Percentiles rank a stretch among this genome's conserved stretches.
These are phyloP conservation scores for Perccottus glenii DNA, from an alignment of 2,113 vertebrate genomes.

Conservation along the genomic window DNA sequence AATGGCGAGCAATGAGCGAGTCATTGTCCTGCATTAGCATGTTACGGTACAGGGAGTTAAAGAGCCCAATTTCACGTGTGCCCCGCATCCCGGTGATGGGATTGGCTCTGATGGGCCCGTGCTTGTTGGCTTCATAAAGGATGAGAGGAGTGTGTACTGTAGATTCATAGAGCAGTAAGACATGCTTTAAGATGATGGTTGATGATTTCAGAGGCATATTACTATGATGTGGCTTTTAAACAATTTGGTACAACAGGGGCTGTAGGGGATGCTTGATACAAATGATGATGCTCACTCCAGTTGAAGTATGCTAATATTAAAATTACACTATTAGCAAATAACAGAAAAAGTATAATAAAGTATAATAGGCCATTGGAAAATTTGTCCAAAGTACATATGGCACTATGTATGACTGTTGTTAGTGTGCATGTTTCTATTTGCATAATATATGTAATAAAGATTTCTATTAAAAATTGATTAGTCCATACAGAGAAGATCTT, in stretches of 20 bases:
- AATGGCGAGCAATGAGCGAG: slow-evolving; percentile 66
- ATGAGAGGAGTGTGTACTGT: slow-evolving; percentile 51
- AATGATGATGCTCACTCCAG: background rate
- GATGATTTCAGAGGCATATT: slow-evolving; percentile 41
- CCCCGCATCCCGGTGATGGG: slow-evolving; percentile 57
- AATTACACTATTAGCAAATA: too few relatives aligned
- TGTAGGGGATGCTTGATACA: background rate
- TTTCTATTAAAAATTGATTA: too few relatives aligned
- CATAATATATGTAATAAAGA: too few relatives aligned
- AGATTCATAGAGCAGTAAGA: slow-evolving; percentile 59
- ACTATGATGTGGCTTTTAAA: slow-evolving; percentile 27
- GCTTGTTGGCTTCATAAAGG: slow-evolving; percentile 57
- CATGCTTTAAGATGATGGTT: slow-evolving; percentile 52
- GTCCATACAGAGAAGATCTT: too few relatives aligned
- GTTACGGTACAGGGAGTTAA: slow-evolving; percentile 68
- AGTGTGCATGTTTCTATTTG: too few relatives aligned
- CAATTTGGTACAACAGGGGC: slow-evolving; percentile 3
- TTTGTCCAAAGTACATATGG: too few relatives aligned
- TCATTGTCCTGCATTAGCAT: slow-evolving; percentile 71
- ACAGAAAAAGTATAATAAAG: too few relatives aligned
- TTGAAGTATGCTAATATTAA: background rate
- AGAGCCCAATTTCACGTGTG: slow-evolving; percentile 64
- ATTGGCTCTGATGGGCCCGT: slow-evolving; percentile 56
- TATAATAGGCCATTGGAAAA: too few relatives aligned
- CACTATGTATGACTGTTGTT: too few relatives aligned